Percentiles rank a stretch among this genome's conserved stretches.
Evolutionary conservation across 1,140 invertebrate species (phyloP).

Genomic region (Cyclina sinensis): DNA sequence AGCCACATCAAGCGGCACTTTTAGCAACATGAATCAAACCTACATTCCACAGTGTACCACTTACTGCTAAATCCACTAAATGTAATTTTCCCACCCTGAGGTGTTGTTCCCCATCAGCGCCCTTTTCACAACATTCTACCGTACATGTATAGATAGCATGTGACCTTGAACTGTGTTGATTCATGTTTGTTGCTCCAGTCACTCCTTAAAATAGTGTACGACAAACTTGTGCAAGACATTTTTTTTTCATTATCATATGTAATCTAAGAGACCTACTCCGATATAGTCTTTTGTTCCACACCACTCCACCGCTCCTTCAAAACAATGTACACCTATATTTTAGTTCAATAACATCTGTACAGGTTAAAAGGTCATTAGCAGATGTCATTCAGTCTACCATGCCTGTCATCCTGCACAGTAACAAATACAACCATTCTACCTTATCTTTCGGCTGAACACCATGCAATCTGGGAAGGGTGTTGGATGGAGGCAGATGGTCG

Average conservation of each 20-base stretch:
- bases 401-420: neutral
- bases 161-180: constrained; percentile 92
- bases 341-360: too few species aligned
- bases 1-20: neutral
- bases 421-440: neutral
- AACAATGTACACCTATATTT: too few species aligned
- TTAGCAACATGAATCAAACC: neutral
- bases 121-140: constrained; percentile 97
- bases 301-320: too few species aligned
- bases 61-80: constrained; percentile 95
- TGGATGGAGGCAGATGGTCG: neutral
- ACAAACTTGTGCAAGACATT: too few species aligned
- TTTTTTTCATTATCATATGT: too few species aligned
- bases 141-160: constrained; percentile 99
- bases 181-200: constrained; percentile 93
- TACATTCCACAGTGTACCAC: constrained; percentile 47
- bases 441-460: neutral
- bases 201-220: constrained; percentile 75
- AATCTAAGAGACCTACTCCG: too few species aligned
- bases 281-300: too few species aligned
- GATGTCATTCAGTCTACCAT: neutral
- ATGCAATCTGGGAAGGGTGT: neutral
- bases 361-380: neutral
- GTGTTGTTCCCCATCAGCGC: constrained; percentile 95
- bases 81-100: constrained; percentile 98